These are phyloP conservation scores for Syngnathus scovelli DNA, from an alignment of 2,113 vertebrate genomes.

Conservation along the genomic window DNA sequence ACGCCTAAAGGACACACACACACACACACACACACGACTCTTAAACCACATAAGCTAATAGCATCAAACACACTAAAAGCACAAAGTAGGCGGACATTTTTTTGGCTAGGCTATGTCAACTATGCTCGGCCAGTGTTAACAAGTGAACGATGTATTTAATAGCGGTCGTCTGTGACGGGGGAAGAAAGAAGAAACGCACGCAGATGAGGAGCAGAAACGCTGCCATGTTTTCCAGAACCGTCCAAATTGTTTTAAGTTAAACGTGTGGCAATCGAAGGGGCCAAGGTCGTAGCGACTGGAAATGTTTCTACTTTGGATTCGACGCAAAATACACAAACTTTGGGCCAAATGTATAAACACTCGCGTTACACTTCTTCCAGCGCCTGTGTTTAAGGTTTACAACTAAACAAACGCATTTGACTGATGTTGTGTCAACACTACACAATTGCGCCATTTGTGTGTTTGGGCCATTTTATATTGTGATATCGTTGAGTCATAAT, in stretches of 20 bases:
- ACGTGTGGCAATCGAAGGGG: neutral
- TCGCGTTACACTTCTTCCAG: neutral
- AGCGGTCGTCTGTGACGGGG: neutral
- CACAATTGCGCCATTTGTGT: neutral
- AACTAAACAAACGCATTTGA: conserved; percentile 8
- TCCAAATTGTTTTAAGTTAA: conserved; percentile 1
- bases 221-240: neutral
- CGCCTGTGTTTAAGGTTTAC: neutral
- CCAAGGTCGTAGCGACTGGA: neutral
- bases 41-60: neutral
- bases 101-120: too few relatives aligned
- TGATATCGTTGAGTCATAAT: neutral
- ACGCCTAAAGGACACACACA: conserved; percentile 6
- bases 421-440: conserved; percentile 2
- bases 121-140: neutral
- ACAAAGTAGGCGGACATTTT: neutral
- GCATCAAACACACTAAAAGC: neutral
- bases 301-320: conserved; percentile 1
- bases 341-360: neutral
- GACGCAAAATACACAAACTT: neutral
- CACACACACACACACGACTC: conserved; percentile 9
- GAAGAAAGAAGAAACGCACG: neutral
- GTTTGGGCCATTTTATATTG: neutral
- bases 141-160: neutral
- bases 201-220: conserved; percentile 4